Evolutionary conservation across 2,888 invertebrate species (phyloP), one percentile per base, ranked within the genome.

Genomic region (Druceiella hillmani): DNA sequence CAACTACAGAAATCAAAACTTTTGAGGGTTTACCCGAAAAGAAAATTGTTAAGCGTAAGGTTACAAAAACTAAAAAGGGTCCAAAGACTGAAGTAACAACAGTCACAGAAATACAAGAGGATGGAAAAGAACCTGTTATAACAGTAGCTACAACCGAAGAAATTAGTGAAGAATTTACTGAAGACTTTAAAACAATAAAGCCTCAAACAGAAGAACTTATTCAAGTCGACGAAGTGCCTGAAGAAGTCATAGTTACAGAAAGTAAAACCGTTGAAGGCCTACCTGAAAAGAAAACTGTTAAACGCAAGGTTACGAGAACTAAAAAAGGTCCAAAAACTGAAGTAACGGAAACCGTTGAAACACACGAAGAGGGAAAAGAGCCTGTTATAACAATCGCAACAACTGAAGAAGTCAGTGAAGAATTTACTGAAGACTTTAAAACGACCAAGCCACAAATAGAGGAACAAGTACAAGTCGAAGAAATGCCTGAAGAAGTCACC

Each of bases 141-240:
- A 66, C 73, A 47, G 60, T 64, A 47, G 71, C 69, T 1, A 50
- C 66, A 3, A 52, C 53, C 26, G 54, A 59, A 7, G 45, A 52
- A 33, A 53, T 54, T 52, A 37, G 49, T 20, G 52, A 56, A 42
- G 43, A 53, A 12, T 52, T 54, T 3, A 45, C 45, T 40, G 50
- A 54, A 28, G 33, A 42, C 33, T 22, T 37, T n/a, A n/a, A n/a
- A 15, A 10, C 53, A 51, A 41, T 44, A 41, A 48, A 38, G 29
- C 22, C 40, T 17, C 36, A 51, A 5, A 45, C 46, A n/a, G n/a
- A n/a, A n/a, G 38, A 48, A 36, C 34, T 47, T 38, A 30, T 36
- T 38, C 9, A 34, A 38, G 15, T 43, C 36, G 17, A 37, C 37
- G 10, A 42, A 38, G n/a, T n/a, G n/a, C n/a, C n/a, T n/a, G n/a